Conservation (phyloP, 2,113 vertebrate species). For the Manacus vitellinus region DNA sequence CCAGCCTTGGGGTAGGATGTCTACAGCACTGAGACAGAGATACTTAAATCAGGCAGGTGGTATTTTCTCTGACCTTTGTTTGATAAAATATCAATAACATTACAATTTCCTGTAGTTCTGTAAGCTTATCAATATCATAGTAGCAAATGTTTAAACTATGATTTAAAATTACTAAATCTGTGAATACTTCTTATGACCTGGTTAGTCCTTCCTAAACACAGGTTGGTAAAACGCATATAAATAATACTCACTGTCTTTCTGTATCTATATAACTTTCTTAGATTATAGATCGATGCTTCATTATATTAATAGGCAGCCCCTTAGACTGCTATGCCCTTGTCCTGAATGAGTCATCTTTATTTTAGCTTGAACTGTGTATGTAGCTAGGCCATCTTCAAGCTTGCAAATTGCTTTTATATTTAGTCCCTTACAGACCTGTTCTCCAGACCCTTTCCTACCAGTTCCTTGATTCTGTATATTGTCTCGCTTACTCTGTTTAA, state of each 20-base stretch:
- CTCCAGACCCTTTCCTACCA: neutral
- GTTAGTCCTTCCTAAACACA: neutral
- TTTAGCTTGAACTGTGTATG: neutral
- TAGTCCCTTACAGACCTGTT: neutral
- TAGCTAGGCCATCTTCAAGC: neutral
- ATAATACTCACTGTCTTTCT: neutral
- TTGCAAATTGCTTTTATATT: neutral
- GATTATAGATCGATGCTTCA: neutral
- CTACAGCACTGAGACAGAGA: neutral
- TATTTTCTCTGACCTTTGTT: neutral
- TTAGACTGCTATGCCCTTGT: neutral
- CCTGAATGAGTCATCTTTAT: neutral
- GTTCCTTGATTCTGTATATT: neutral
- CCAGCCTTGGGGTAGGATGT: neutral
- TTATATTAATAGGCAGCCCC: neutral
- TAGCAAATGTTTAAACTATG: neutral
- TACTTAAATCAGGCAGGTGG: neutral
- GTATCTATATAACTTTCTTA: neutral
- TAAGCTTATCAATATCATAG: neutral
- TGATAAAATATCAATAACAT: neutral
- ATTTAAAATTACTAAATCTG: neutral
- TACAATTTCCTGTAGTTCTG: neutral
- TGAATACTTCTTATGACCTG: neutral
- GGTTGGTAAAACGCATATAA: neutral
- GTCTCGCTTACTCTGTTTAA: neutral